phyloP scores from a whole-genome alignment of 1,140 invertebrate genomes.

The Drosophila obscura region DNA sequence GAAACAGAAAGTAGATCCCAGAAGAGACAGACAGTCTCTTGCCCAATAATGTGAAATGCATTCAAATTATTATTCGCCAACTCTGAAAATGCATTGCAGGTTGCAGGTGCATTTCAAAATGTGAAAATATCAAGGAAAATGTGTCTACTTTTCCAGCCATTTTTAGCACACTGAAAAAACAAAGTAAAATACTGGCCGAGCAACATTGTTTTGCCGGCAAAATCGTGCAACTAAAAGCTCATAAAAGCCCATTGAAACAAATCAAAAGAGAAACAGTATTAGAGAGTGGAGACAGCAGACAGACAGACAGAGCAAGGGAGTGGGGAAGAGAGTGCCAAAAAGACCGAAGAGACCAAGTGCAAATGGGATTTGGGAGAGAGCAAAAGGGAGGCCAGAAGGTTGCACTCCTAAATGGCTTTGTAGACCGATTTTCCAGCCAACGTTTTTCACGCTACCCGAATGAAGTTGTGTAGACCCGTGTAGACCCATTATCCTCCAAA shows the following conservation, averaged over 20 bases:
- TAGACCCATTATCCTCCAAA: too few species aligned
- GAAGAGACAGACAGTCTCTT: neutral
- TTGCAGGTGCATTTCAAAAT: too few species aligned
- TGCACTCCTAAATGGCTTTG: conserved; percentile 18
- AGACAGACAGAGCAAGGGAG: neutral
- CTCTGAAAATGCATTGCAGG: too few species aligned
- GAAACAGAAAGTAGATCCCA: neutral
- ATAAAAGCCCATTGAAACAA: conserved; percentile 72
- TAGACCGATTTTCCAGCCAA: too few species aligned
- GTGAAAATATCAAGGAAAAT: too few species aligned
- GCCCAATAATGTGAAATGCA: too few species aligned
- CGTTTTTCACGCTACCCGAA: too few species aligned
- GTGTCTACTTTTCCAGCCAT: too few species aligned
- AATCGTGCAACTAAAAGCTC: conserved; percentile 62
- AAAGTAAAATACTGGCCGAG: conserved; percentile 1
- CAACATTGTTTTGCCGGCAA: conserved; percentile 32
- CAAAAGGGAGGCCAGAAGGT: neutral
- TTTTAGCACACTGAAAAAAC: neutral
- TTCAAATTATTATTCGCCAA: too few species aligned
- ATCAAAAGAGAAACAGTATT: conserved; percentile 33
- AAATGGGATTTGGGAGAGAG: neutral
- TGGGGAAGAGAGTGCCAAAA: neutral
- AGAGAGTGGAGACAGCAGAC: neutral
- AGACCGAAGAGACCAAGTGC: neutral
- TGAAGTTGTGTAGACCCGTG: too few species aligned